Evolutionary conservation across 2,888 invertebrate species (phyloP).

Genomic region (Amphipoea oculea): DNA sequence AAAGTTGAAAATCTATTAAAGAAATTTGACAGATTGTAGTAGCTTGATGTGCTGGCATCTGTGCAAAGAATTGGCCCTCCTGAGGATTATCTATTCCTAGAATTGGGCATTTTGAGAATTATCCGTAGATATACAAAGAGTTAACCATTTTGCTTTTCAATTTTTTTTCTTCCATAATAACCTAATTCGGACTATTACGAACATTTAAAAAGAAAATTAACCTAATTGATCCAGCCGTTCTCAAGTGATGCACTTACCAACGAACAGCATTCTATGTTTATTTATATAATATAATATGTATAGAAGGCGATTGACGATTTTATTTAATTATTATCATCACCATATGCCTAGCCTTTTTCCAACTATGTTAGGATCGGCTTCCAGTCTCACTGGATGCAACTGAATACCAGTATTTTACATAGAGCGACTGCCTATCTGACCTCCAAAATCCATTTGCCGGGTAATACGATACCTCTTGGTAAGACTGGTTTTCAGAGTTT

Average conservation of each 20-base stretch:
- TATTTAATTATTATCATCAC: neutral
- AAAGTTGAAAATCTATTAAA: too few species aligned
- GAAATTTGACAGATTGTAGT: too few species aligned
- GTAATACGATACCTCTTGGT: neutral
- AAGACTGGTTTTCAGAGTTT: neutral
- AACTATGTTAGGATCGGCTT: neutral
- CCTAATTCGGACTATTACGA: too few species aligned
- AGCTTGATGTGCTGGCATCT: too few species aligned
- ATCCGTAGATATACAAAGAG: too few species aligned
- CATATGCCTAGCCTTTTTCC: neutral
- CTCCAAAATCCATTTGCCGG: neutral
- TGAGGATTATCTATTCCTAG: neutral
- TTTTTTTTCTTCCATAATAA: too few species aligned
- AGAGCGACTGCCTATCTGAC: neutral
- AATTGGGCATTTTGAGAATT: neutral
- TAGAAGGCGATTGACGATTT: neutral
- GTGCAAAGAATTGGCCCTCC: neutral
- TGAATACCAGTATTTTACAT: neutral
- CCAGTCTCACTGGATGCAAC: neutral
- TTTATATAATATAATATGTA: neutral
- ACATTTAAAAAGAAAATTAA: too few species aligned
- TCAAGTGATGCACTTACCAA: neutral
- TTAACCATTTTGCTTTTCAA: neutral
- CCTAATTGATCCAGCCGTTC: too few species aligned
- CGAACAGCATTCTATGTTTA: neutral